Base-by-base conservation (phyloP, 2,113 vertebrate species). In the Plotosus lineatus region DNA sequence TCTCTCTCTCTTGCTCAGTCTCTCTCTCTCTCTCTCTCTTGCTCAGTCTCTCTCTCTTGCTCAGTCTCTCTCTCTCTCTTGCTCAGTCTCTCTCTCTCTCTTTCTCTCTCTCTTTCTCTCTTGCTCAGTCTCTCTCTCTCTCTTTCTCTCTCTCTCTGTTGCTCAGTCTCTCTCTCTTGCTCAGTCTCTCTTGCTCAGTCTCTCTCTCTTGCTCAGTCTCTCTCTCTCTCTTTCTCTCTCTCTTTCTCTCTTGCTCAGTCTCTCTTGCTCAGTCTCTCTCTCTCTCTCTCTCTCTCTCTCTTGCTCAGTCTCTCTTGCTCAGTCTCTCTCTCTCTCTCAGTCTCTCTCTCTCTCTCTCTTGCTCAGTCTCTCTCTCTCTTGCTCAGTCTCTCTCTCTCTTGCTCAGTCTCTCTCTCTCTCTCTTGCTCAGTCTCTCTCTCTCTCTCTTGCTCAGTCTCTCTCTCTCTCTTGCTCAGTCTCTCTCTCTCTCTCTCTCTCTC, bases 281-380 rank as follows among this genome's bases (percentile, higher is more conserved):
- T 55, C 19, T 55, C 7, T 55, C 7, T 55, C 17, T 55, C 53
- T 55, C 53, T 55, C 53, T n/a, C 53, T 72, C 68, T 72, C 15
- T 68, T 21, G n/a, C n/a, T 66, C 38, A 23, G 21, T 66, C 33
- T 65, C 36, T 66, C 63, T 71, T 44, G 46, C 68, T 71, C 68
- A 28, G n/a, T 17, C 14, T 71, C 12, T 71, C 6, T 42, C 21
- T 46, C 23, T 44, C 66, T n/a, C 21, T 44, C 11, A 26, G 38
- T n/a, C 23, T 26, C 3, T 55, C 21, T 23, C 53, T 55, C 53
- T 17, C 14, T 46, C 44, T 46, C 53, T 1, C 53, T n/a, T n/a
- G n/a, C n/a, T n/a, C n/a, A n/a, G n/a, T 23, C 17, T 23, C 53
- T 4, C 53, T 55, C 53, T 55, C 53, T 23, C 0, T n/a, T n/a